Evolutionary conservation across 2,797 vertebrate species (phyloP).

Genomic region (Myotis vivesi): DNA sequence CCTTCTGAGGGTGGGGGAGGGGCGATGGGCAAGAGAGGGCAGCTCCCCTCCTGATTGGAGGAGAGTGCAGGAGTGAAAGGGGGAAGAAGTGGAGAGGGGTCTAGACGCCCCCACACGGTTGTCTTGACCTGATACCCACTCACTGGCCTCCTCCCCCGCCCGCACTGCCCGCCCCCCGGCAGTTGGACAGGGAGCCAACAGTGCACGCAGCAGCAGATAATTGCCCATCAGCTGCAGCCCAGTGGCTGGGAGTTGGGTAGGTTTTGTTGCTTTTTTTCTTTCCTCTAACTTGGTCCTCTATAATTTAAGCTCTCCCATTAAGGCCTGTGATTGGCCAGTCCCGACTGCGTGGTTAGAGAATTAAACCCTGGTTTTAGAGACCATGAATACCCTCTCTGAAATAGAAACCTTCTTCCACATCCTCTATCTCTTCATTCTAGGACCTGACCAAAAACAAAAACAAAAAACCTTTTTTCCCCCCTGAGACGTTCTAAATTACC

Average conservation of each 20-base stretch:
- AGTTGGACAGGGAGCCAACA: background rate
- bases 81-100: background rate
- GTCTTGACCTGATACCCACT: background rate
- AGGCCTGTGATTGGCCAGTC: slow-evolving; percentile 56
- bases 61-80: background rate
- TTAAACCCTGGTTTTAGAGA: slow-evolving; percentile 23
- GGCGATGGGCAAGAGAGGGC: slow-evolving; percentile 51
- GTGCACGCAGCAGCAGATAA: background rate
- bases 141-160: background rate
- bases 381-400: slow-evolving; percentile 27
- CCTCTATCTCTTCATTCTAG: background rate
- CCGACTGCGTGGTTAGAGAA: slow-evolving; percentile 8
- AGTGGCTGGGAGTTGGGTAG: background rate
- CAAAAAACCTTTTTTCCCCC: too few relatives aligned
- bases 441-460: background rate
- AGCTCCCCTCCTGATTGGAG: background rate
- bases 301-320: slow-evolving; percentile 58
- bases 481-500: background rate
- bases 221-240: slow-evolving; percentile 57
- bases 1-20: background rate
- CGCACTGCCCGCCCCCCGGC: background rate
- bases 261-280: background rate
- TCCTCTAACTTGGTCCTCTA: slow-evolving; percentile 54
- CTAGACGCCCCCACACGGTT: background rate
- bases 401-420: background rate